Percentiles rank a stretch among this genome's conserved stretches.
These are phyloP conservation scores for Gobionotothen gibberifrons DNA, from an alignment of 2,797 vertebrate genomes.

Conservation along the genomic window DNA sequence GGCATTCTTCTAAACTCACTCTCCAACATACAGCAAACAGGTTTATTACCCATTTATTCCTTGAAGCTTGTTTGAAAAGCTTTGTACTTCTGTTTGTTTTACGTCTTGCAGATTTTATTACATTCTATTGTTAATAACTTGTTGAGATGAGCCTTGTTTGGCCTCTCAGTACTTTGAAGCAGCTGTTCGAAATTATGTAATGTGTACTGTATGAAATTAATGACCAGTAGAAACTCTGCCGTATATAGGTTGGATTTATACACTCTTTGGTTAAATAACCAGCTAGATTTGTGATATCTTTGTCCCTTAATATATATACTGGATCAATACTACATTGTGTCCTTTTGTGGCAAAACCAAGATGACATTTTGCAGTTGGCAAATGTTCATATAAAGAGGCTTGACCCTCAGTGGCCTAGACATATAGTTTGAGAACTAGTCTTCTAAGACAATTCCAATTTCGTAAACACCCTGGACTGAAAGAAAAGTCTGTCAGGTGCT, in stretches of 20 bases:
- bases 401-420: conserved; percentile 2
- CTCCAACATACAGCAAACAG: background rate
- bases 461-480: conserved; percentile 40
- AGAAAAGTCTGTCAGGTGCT: conserved; percentile 33
- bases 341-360: conserved; percentile 17
- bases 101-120: background rate
- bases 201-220: background rate
- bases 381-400: conserved; percentile 1
- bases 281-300: conserved; percentile 22
- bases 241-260: background rate
- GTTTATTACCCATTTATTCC: background rate
- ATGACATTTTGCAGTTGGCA: conserved; percentile 32
- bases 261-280: conserved; percentile 13
- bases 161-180: background rate
- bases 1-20: background rate
- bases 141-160: background rate
- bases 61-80: background rate
- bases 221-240: background rate
- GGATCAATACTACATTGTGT: conserved; percentile 31
- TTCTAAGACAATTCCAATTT: conserved; percentile 54
- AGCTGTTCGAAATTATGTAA: background rate
- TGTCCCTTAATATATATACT: conserved; percentile 1
- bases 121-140: background rate
- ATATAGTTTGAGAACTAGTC: conserved; percentile 3
- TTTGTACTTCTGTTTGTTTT: background rate